phyloP scores from a whole-genome alignment of 2,797 vertebrate species.

The Sebastes steindachneri region DNA sequence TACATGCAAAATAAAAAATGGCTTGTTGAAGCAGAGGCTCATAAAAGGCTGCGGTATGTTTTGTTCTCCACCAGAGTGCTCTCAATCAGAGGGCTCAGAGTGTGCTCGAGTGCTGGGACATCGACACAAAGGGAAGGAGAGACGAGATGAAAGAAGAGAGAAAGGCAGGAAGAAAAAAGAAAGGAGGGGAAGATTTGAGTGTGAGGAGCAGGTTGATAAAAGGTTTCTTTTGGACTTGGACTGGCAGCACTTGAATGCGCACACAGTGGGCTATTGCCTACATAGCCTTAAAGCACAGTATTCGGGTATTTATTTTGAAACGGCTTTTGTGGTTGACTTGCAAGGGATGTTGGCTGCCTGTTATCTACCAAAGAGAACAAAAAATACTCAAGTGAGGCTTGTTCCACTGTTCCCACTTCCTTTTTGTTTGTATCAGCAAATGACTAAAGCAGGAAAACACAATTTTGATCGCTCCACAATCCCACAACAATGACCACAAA shows the following conservation, averaged over 20 bases:
- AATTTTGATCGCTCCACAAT: constrained; percentile 4
- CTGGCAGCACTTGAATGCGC: constrained; percentile 59
- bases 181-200: constrained; percentile 23
- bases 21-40: constrained; percentile 7
- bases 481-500: constrained; percentile 2
- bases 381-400: constrained; percentile 10
- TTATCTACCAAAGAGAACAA: constrained; percentile 34
- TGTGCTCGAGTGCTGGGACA: constrained; percentile 23
- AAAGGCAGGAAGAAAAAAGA: constrained; percentile 26
- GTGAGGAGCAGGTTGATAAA: constrained; percentile 43
- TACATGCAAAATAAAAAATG: constrained; percentile 19
- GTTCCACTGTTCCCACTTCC: constrained; percentile 18
- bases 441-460: constrained; percentile 9
- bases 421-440: constrained; percentile 25
- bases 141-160: constrained; percentile 30
- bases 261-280: constrained; percentile 32
- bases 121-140: constrained; percentile 37
- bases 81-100: constrained; percentile 37
- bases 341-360: constrained; percentile 23
- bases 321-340: constrained; percentile 42
- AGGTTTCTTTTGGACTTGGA: constrained; percentile 47
- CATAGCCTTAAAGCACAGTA: constrained; percentile 39
- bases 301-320: constrained; percentile 43
- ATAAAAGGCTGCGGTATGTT: constrained; percentile 40
- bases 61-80: constrained; percentile 48